phyloP scores from a whole-genome alignment of 2,113 vertebrate species.

The Colossoma macropomum region DNA sequence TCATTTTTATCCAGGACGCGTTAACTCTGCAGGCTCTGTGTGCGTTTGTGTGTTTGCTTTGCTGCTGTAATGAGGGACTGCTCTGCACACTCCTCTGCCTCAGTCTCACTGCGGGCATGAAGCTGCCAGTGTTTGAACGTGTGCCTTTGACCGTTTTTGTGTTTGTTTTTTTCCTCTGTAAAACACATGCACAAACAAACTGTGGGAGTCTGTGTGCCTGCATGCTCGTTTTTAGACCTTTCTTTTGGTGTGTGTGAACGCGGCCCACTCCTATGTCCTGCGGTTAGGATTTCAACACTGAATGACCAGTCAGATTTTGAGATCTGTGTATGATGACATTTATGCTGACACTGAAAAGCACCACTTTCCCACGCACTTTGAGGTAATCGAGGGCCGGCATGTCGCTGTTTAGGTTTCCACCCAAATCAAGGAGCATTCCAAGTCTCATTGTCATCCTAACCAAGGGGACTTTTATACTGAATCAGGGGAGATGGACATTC shows the following conservation, averaged over 20 bases:
- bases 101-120: slow-evolving; percentile 18
- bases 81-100: slow-evolving; percentile 20
- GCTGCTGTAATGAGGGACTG: slow-evolving; percentile 18
- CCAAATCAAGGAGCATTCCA: neutral
- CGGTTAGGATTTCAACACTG: neutral
- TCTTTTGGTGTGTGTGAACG: neutral
- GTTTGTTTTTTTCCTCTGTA: neutral
- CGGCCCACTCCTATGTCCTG: neutral
- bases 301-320: neutral
- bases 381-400: neutral
- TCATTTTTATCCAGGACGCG: neutral
- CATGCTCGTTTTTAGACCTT: neutral
- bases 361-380: neutral
- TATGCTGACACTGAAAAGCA: neutral
- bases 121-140: slow-evolving; percentile 25
- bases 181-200: neutral
- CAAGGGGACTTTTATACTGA: neutral
- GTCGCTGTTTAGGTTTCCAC: neutral
- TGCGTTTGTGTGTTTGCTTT: slow-evolving; percentile 38
- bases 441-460: neutral
- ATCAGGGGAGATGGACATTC: neutral
- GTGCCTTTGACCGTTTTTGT: neutral
- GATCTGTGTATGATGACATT: neutral
- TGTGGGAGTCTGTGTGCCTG: neutral
- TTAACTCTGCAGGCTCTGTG: slow-evolving; percentile 20